Conservation (phyloP, 2,113 vertebrate genomes). For the Colistium nudipinnis region DNA sequence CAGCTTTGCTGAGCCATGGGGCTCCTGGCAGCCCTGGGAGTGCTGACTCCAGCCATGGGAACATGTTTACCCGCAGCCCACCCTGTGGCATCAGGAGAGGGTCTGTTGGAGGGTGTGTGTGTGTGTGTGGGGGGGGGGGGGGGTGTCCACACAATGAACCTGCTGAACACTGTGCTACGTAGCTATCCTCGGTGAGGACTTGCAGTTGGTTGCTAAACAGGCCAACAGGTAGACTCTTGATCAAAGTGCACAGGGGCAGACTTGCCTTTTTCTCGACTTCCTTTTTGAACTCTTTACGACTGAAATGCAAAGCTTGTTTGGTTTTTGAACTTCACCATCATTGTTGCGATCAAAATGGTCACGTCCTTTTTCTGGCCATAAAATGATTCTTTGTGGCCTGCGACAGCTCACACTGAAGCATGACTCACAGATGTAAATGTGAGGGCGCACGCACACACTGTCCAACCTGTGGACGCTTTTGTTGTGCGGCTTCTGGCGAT, state of each 20-base stretch:
- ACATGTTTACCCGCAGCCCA: constrained; percentile 79
- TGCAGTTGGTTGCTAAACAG: constrained; percentile 54
- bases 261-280: constrained; percentile 24
- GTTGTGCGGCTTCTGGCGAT: constrained; percentile 28
- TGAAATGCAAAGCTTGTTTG: constrained; percentile 31
- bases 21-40: constrained; percentile 71
- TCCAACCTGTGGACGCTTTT: constrained; percentile 26
- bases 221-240: constrained; percentile 41
- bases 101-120: neutral
- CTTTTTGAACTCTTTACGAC: constrained; percentile 21
- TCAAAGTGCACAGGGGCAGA: constrained; percentile 18
- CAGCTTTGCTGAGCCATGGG: constrained; percentile 82
- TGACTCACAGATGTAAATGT: constrained; percentile 9
- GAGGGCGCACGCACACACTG: neutral
- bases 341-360: neutral
- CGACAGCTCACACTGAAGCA: constrained; percentile 11
- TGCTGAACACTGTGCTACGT: constrained; percentile 80
- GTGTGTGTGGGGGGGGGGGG: neutral
- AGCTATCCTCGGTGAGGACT: constrained; percentile 52
- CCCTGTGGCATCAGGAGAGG: constrained; percentile 64
- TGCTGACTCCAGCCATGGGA: constrained; percentile 83
- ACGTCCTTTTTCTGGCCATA: neutral
- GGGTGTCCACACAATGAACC: constrained; percentile 79
- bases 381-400: constrained; percentile 32
- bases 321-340: constrained; percentile 19